Percentiles rank a stretch among this genome's conserved stretches.
Conservation (phyloP, 2,797 vertebrate species). For the Coccyzus lansbergi region DNA sequence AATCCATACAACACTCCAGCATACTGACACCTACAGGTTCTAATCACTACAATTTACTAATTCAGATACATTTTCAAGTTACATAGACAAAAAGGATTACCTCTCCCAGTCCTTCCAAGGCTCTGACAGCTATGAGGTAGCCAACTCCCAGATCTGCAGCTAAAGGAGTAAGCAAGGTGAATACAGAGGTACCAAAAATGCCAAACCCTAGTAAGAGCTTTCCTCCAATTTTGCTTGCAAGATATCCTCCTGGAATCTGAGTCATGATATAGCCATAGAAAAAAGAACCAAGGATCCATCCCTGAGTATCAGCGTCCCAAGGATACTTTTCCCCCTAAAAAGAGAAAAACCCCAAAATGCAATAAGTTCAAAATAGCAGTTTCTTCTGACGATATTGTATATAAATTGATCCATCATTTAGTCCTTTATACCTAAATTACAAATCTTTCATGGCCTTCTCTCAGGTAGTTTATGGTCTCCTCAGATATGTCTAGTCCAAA, state of each 20-base stretch:
- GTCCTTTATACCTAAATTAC: not conserved
- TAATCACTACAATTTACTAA: not conserved
- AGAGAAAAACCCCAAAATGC: not conserved
- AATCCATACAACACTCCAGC: not conserved
- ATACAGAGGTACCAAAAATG: constrained; percentile 87
- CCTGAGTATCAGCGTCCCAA: constrained; percentile 94
- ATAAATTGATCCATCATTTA: not conserved
- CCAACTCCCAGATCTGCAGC: constrained; percentile 89
- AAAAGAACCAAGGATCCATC: constrained; percentile 97
- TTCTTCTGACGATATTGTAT: not conserved
- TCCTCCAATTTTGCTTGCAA: constrained; percentile 88
- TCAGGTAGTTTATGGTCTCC: not conserved
- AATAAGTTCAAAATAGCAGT: not conserved
- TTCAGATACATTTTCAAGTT: not conserved
- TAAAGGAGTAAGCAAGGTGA: constrained; percentile 91
- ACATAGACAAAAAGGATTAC: constrained; percentile 67
- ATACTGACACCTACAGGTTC: not conserved
- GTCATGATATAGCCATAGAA: constrained; percentile 99
- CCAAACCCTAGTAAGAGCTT: constrained; percentile 92
- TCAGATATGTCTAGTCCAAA: not conserved
- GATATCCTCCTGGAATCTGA: constrained; percentile 93
- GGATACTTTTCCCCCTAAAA: constrained; percentile 88
- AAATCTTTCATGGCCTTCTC: not conserved
- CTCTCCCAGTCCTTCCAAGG: constrained; percentile 94
- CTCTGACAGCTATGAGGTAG: constrained; percentile 89